Conservation (phyloP, 2,113 vertebrate species). For the Nansenia antarctica region DNA sequence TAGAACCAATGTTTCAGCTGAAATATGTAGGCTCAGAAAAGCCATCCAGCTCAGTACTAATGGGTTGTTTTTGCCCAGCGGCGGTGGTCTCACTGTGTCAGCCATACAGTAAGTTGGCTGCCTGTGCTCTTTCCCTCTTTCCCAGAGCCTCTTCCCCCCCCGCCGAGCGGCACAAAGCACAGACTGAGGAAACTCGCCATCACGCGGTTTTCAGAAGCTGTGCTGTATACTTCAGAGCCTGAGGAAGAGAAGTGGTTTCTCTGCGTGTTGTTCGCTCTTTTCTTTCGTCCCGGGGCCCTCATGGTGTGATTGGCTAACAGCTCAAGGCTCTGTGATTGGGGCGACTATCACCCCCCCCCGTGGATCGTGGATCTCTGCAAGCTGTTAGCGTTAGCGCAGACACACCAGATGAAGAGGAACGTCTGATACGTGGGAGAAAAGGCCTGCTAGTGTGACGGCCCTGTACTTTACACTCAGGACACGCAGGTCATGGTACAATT, state of each 20-base stretch:
- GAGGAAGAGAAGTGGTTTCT: too few species aligned
- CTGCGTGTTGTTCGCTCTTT: too few species aligned
- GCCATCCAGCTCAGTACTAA: constrained; percentile 47
- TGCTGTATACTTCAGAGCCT: constrained; percentile 56
- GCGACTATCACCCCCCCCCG: neutral
- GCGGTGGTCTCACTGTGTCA: constrained; percentile 37
- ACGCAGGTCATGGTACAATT: too few species aligned
- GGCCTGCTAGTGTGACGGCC: constrained; percentile 42
- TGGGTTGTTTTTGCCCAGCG: constrained; percentile 55
- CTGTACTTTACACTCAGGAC: constrained; percentile 29
- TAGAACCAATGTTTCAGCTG: constrained; percentile 15
- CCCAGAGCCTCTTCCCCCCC: constrained; percentile 48
- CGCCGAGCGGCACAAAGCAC: constrained; percentile 60
- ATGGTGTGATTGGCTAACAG: too few species aligned
- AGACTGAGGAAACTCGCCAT: constrained; percentile 60
- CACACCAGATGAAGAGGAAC: constrained; percentile 63
- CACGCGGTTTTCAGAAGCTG: constrained; percentile 62
- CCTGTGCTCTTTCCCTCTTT: constrained; percentile 62
- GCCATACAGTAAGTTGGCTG: constrained; percentile 55
- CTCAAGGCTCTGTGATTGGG: too few species aligned
- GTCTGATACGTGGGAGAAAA: constrained; percentile 55
- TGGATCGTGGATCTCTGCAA: constrained; percentile 60
- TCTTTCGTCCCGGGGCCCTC: too few species aligned
- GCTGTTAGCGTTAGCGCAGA: constrained; percentile 61
- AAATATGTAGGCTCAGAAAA: constrained; percentile 27